phyloP scores from a whole-genome alignment of 2,113 vertebrate species.

The Oenanthe oenanthe region DNA sequence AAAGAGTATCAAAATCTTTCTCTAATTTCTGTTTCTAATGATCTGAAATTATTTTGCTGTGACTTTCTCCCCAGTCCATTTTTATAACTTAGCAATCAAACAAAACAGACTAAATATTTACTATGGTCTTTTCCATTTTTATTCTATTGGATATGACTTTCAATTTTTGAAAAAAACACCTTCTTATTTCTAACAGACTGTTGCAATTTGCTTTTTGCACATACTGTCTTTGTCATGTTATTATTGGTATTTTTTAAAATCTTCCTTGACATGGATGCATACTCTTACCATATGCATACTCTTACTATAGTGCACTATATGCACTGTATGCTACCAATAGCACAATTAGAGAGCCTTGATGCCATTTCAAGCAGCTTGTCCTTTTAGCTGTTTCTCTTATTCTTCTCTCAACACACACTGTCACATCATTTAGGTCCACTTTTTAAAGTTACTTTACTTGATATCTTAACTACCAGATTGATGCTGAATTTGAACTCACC shows the following conservation, averaged over 20 bases:
- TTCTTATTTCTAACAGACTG: neutral
- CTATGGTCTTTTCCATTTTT: rapidly evolving
- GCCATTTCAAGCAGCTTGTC: neutral
- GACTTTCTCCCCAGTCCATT: neutral
- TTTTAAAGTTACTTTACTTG: neutral
- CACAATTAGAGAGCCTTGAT: neutral
- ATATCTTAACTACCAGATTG: neutral
- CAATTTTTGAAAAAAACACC: neutral
- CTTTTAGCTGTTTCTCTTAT: neutral
- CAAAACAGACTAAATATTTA: neutral
- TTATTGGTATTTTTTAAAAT: neutral
- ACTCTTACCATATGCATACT: no score
- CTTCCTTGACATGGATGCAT: neutral
- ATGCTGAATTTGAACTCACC: neutral
- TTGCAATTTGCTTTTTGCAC: neutral
- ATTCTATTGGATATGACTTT: neutral
- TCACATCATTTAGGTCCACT: neutral
- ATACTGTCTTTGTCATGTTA: neutral
- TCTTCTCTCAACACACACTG: neutral
- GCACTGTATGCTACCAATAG: neutral
- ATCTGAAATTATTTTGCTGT: neutral
- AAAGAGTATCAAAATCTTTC: neutral
- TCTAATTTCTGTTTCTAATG: neutral
- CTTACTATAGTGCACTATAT: neutral
- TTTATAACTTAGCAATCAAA: neutral